phyloP scores from a whole-genome alignment of 2,888 invertebrate genomes.

The Hymenopus coronatus region DNA sequence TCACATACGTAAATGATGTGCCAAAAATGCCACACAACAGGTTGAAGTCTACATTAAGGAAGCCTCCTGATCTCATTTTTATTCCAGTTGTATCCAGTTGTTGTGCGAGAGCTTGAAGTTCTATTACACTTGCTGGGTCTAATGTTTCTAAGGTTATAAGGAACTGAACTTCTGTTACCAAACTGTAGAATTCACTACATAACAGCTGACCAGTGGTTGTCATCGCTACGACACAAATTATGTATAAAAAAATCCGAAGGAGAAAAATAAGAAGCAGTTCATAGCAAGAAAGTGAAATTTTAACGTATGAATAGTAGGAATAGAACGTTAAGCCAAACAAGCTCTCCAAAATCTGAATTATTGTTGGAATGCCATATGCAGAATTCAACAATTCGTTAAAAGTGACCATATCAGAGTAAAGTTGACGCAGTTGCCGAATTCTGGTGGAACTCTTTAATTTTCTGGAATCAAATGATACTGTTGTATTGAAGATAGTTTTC shows the following conservation, averaged over 20 bases:
- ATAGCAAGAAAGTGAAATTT: not conserved
- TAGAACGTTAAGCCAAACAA: not conserved
- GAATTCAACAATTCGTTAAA: not conserved
- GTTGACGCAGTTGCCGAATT: not conserved
- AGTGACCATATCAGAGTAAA: not conserved
- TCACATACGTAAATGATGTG: not conserved
- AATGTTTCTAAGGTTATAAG: not conserved
- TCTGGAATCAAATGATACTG: not conserved
- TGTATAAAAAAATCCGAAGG: not conserved
- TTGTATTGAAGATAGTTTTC: not conserved
- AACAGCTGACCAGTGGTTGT: too few species aligned
- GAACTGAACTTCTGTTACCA: too few species aligned
- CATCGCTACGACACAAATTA: too few species aligned
- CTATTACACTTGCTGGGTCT: not conserved
- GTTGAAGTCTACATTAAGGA: not conserved
- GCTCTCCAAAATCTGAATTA: not conserved
- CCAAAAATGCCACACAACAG: not conserved
- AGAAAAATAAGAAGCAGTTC: not conserved
- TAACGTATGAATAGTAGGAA: not conserved
- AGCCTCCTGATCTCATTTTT: not conserved
- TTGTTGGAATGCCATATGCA: not conserved
- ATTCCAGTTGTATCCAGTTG: not conserved
- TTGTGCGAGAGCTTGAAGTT: not conserved
- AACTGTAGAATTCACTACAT: too few species aligned
- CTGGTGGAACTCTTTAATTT: not conserved